A percentile compares a stretch with the other conserved stretches of the same genome.
These are phyloP conservation scores for Leptinotarsa peninsularis DNA, from an alignment of 2,888 invertebrate species.

Conservation along the genomic window DNA sequence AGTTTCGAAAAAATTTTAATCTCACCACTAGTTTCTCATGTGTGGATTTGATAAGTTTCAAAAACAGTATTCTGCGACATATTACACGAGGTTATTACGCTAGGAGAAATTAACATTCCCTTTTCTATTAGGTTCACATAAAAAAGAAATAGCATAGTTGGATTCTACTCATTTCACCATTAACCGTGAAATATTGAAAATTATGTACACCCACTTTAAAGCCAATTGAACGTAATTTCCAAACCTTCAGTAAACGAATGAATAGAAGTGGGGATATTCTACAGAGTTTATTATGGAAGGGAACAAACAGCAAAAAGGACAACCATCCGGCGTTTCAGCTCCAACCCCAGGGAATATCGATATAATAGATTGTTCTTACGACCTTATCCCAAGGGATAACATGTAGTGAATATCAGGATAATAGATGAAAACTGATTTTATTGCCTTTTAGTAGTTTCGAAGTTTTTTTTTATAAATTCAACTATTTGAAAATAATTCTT, in stretches of 20 bases:
- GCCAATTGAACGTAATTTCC: conserved; percentile 32
- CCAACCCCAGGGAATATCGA: conserved; percentile 47
- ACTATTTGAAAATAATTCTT: background rate
- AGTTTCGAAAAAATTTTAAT: no score
- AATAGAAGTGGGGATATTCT: conserved; percentile 32
- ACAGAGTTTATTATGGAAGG: conserved; percentile 36
- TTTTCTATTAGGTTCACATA: background rate
- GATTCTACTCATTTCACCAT: conserved; percentile 18
- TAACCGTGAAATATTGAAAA: conserved; percentile 19
- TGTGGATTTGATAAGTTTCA: no score
- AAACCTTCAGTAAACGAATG: conserved; percentile 33
- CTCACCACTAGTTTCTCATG: no score
- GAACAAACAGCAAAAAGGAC: conserved; percentile 39
- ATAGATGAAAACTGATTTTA: conserved; percentile 28
- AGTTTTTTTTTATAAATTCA: background rate
- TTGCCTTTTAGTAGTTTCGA: background rate
- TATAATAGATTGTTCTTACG: conserved; percentile 51
- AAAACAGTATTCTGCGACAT: background rate
- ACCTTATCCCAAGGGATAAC: conserved; percentile 40
- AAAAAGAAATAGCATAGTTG: background rate
- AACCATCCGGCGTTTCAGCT: conserved; percentile 32
- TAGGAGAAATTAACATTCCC: background rate
- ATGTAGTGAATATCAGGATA: conserved; percentile 35
- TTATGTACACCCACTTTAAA: conserved; percentile 42
- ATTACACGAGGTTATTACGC: background rate